Evolutionary conservation across 2,888 invertebrate species (phyloP).

Genomic region (Plusia festucae): DNA sequence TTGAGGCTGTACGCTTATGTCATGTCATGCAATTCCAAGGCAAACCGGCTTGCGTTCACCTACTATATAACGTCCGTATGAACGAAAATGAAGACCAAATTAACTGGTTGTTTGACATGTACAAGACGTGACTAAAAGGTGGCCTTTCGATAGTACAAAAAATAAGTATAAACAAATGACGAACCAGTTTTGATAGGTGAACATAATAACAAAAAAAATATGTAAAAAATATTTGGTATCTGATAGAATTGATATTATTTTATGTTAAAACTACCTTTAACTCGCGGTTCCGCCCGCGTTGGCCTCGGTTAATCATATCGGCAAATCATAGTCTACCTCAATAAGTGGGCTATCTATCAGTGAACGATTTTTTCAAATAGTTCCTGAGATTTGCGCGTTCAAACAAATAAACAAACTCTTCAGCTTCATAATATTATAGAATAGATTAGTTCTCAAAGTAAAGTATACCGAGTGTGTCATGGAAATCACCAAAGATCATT

Average conservation of each 20-base stretch:
- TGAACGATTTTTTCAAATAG: no score
- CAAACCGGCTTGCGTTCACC: slow-evolving; percentile 56
- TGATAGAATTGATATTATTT: no score
- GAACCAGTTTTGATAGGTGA: not conserved
- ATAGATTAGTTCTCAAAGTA: no score
- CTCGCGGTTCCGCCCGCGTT: no score
- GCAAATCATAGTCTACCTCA: no score
- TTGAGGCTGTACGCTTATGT: slow-evolving; percentile 58
- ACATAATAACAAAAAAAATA: not conserved
- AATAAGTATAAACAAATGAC: not conserved
- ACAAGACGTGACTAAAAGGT: slow-evolving; percentile 7
- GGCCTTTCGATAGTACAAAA: not conserved
- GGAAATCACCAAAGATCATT: not conserved
- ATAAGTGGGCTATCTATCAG: no score
- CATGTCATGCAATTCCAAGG: slow-evolving; percentile 63
- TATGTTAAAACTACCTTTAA: no score
- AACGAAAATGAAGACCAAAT: slow-evolving; percentile 6
- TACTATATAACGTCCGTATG: slow-evolving; percentile 25
- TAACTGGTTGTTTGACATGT: slow-evolving; percentile 27
- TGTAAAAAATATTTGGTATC: not conserved
- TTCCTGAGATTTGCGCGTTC: no score
- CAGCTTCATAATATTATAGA: no score
- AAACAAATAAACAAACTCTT: no score
- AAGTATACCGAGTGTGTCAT: no score
- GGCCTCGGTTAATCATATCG: no score